These are phyloP conservation scores for Drosophila leontia DNA, from an alignment of 1,140 invertebrate genomes.

Conservation along the genomic window DNA sequence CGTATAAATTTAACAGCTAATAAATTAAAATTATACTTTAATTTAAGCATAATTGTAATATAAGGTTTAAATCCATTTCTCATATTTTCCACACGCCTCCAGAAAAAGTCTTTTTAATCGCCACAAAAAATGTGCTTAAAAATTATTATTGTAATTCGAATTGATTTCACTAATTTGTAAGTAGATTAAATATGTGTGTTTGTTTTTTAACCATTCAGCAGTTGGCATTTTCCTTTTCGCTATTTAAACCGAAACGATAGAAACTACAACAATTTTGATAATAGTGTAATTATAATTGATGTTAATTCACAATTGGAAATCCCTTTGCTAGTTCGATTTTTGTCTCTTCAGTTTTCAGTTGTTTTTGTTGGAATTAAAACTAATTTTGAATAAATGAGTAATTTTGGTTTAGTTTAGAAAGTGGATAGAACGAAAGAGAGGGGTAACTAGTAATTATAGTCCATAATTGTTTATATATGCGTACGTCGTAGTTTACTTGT, in stretches of 20 bases:
- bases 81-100: constrained; percentile 51
- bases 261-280: constrained; percentile 49
- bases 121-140: constrained; percentile 75
- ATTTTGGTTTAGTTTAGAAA: constrained; percentile 39
- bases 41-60: constrained; percentile 77
- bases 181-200: constrained; percentile 48
- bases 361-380: constrained; percentile 56
- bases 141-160: constrained; percentile 74
- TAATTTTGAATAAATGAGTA: constrained; percentile 62
- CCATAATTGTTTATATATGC: constrained; percentile 42
- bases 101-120: constrained; percentile 79
- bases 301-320: constrained; percentile 21
- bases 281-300: constrained; percentile 13
- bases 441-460: constrained; percentile 43
- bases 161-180: constrained; percentile 57
- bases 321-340: constrained; percentile 45
- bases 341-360: constrained; percentile 23
- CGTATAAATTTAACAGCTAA: constrained; percentile 83
- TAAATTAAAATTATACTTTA: constrained; percentile 81
- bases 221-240: constrained; percentile 42
- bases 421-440: constrained; percentile 43
- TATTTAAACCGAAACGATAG: constrained; percentile 56
- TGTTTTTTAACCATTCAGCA: constrained; percentile 23
- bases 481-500: constrained; percentile 58
- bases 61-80: constrained; percentile 71